Evolutionary conservation across 2,888 invertebrate species (phyloP).

Genomic region (Seladonia tumulorum): DNA sequence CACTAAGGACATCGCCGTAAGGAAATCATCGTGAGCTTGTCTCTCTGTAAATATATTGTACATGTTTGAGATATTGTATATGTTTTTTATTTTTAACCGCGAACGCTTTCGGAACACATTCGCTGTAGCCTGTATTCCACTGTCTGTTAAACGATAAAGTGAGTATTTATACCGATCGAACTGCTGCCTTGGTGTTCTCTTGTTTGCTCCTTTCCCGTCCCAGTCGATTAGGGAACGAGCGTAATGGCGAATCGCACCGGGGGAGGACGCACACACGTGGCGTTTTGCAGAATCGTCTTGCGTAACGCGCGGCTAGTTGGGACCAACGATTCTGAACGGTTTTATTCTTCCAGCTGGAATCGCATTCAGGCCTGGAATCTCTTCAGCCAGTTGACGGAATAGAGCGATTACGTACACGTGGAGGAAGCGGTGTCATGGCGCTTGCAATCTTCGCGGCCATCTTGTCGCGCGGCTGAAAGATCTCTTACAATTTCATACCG

Average conservation of each 20-base stretch:
- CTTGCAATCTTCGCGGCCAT: slow-evolving; percentile 3
- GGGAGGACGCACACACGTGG: slow-evolving; percentile 34
- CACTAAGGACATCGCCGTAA: slow-evolving; percentile 34
- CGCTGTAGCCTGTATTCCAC: slow-evolving; percentile 38
- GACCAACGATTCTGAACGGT: slow-evolving; percentile 28
- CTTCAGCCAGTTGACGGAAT: background rate
- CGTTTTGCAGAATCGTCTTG: slow-evolving; percentile 20
- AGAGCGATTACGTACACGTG: background rate
- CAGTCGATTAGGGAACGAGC: background rate
- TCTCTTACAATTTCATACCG: background rate
- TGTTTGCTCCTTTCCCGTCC: slow-evolving; percentile 29
- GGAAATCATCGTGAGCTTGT: slow-evolving; percentile 17
- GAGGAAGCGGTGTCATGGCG: background rate
- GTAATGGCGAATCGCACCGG: slow-evolving; percentile 9
- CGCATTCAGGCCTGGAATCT: background rate
- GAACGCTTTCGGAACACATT: slow-evolving; percentile 11
- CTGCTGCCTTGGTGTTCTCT: slow-evolving; percentile 7
- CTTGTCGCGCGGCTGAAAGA: background rate
- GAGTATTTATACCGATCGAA: slow-evolving; percentile 60
- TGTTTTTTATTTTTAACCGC: background rate
- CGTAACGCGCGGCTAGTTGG: slow-evolving; percentile 34
- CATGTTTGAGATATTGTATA: background rate
- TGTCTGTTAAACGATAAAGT: slow-evolving; percentile 39
- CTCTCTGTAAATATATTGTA: background rate
- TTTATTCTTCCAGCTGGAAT: background rate